Percentiles rank a stretch among this genome's conserved stretches.
Evolutionary conservation across 2,113 vertebrate genomes (phyloP).

Genomic region (Oenanthe melanoleuca): DNA sequence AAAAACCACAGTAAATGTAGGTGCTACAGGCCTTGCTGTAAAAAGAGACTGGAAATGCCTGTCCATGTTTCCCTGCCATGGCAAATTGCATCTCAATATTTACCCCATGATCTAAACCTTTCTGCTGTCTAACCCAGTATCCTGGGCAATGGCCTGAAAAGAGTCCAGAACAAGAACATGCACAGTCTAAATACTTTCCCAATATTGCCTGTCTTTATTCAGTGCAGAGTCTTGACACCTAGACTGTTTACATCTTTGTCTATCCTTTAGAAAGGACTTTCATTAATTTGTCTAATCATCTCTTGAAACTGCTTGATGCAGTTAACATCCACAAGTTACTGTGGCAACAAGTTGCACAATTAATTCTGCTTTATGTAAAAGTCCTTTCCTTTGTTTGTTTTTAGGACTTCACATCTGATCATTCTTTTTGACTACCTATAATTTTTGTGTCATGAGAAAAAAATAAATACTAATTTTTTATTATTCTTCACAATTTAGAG

Average conservation of each 20-base stretch:
- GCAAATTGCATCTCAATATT: neutral
- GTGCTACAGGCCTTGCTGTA: neutral
- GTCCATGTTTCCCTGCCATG: neutral
- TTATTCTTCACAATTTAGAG: neutral
- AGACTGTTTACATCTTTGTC: neutral
- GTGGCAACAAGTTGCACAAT: conserved; percentile 10
- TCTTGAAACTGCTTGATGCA: neutral
- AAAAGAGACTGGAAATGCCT: neutral
- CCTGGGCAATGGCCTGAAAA: neutral
- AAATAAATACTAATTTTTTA: neutral
- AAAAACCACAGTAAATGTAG: neutral
- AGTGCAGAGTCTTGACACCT: neutral
- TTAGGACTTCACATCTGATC: neutral
- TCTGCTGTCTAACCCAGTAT: neutral
- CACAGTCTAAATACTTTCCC: neutral
- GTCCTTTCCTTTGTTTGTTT: neutral
- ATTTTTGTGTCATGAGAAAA: neutral
- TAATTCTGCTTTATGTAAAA: neutral
- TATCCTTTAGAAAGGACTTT: neutral
- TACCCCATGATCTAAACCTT: neutral
- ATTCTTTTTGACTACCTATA: neutral
- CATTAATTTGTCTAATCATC: neutral
- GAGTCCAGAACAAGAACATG: neutral
- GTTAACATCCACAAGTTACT: neutral
- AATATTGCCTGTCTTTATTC: neutral